phyloP scores from a whole-genome alignment of 2,888 invertebrate genomes.

The Geotrupes spiniger region DNA sequence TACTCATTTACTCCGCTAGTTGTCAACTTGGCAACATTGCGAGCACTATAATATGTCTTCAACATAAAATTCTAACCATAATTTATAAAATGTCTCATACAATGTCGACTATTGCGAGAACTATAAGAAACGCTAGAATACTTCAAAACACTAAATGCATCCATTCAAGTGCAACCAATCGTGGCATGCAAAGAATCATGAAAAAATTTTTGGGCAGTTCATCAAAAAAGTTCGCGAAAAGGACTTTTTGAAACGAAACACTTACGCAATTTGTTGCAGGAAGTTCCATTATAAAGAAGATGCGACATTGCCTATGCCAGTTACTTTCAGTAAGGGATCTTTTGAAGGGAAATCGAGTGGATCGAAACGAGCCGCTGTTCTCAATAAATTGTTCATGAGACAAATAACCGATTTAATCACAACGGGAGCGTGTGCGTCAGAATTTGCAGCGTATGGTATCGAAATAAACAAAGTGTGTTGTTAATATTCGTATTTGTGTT shows the following conservation, averaged over 20 bases:
- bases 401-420: conserved; percentile 76
- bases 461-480: conserved; percentile 66
- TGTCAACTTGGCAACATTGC: no score
- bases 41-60: no score
- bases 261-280: conserved; percentile 19
- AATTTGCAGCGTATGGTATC: conserved; percentile 63
- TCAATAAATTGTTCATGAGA: conserved; percentile 81
- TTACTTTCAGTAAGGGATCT: conserved; percentile 44
- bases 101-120: no score
- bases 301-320: conserved; percentile 35
- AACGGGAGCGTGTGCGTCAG: conserved; percentile 62
- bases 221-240: conserved; percentile 27
- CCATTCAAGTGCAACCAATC: no score
- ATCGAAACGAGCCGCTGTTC: conserved; percentile 60
- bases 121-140: no score
- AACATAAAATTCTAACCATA: no score
- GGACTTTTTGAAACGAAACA: not conserved
- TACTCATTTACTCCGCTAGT: no score
- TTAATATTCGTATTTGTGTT: not conserved
- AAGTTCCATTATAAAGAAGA: conserved; percentile 37
- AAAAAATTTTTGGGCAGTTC: conserved; percentile 44
- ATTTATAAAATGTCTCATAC: no score
- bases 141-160: no score
- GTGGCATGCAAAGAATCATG: no score
- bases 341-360: conserved; percentile 55